phyloP scores from a whole-genome alignment of 2,797 vertebrate genomes.

The Eidolon dupreanum region DNA sequence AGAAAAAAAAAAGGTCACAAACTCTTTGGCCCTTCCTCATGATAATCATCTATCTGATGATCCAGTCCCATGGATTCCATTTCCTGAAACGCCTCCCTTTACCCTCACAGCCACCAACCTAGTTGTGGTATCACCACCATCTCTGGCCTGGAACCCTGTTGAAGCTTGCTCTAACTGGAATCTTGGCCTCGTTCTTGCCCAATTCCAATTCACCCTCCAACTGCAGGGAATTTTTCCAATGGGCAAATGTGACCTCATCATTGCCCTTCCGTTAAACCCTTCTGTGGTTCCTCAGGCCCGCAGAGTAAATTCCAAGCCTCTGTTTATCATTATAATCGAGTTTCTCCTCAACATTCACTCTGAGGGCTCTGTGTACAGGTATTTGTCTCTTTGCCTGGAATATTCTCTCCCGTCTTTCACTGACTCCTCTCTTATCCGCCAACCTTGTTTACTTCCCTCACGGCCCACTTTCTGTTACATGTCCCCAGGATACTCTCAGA shows the following conservation, averaged over 20 bases:
- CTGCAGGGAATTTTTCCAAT: neutral
- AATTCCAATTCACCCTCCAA: neutral
- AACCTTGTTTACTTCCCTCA: neutral
- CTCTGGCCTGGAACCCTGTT: neutral
- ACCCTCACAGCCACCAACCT: neutral
- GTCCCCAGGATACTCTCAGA: neutral
- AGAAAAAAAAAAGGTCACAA: neutral
- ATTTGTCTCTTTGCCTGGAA: neutral
- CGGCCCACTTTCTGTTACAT: neutral
- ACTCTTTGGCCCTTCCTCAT: neutral
- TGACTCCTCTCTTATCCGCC: neutral
- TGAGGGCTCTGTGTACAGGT: neutral
- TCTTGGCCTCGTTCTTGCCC: neutral
- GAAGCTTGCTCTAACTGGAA: neutral
- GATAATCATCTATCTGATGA: neutral
- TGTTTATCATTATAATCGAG: neutral
- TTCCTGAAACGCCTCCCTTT: neutral
- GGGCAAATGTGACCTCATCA: neutral
- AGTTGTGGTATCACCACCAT: neutral
- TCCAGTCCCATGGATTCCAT: neutral
- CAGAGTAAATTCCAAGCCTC: neutral
- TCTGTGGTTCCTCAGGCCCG: neutral
- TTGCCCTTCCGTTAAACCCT: neutral
- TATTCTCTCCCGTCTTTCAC: neutral
- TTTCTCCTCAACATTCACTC: neutral